These are phyloP conservation scores for Caenorhabditis inopinata DNA, from an alignment of 1,140 invertebrate species.

Conservation along the genomic window DNA sequence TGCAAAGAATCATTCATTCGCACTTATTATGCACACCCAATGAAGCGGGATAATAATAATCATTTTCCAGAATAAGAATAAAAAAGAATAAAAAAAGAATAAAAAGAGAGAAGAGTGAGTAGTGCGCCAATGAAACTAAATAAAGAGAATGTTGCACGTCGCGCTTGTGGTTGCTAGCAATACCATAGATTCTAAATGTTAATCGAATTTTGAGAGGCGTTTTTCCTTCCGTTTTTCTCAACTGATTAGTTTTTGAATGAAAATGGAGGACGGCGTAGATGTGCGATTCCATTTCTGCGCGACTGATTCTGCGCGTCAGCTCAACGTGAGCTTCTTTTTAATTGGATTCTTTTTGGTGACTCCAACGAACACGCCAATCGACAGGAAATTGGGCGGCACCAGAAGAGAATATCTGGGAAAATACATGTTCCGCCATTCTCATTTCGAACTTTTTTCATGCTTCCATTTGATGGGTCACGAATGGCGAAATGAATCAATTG, in stretches of 20 bases:
- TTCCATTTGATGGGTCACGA: background rate
- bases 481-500: background rate
- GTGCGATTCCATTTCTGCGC: too few species aligned
- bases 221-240: too few species aligned
- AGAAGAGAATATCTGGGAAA: background rate
- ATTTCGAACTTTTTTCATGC: background rate
- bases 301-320: background rate
- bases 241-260: too few species aligned
- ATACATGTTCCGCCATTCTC: background rate
- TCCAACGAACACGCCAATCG: too few species aligned
- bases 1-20: slow-evolving; percentile 12
- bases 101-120: too few species aligned
- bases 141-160: background rate
- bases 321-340: background rate
- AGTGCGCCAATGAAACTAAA: background rate
- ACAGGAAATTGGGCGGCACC: too few species aligned
- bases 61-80: background rate
- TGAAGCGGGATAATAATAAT: slow-evolving; percentile 23
- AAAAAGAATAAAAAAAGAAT: too few species aligned
- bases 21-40: slow-evolving; percentile 19
- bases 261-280: too few species aligned
- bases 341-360: background rate
- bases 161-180: background rate
- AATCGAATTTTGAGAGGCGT: too few species aligned
- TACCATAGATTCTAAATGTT: too few species aligned